These are phyloP conservation scores for Halcyon badia DNA, from an alignment of 2,797 vertebrate species.

Conservation along the genomic window DNA sequence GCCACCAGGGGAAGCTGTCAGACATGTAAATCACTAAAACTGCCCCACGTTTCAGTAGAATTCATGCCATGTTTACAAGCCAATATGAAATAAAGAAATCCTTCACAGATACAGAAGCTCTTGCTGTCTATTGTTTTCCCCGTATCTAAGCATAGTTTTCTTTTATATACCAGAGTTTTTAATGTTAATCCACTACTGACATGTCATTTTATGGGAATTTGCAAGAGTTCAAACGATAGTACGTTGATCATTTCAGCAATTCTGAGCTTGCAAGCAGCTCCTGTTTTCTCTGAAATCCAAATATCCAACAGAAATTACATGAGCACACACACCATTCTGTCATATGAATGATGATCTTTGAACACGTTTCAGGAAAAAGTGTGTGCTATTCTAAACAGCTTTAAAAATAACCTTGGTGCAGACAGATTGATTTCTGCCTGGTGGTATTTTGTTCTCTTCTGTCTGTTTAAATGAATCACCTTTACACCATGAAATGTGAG, in stretches of 20 bases:
- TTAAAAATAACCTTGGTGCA: slow-evolving; percentile 56
- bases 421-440: slow-evolving; percentile 43
- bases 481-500: not conserved
- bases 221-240: not conserved
- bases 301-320: not conserved
- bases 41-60: not conserved
- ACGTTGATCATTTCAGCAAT: not conserved
- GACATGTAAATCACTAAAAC: slow-evolving; percentile 1
- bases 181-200: not conserved
- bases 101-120: slow-evolving; percentile 40
- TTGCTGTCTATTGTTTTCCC: not conserved
- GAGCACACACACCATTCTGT: not conserved
- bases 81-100: slow-evolving; percentile 35
- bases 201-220: not conserved
- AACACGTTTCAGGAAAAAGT: slow-evolving; percentile 57
- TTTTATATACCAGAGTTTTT: not conserved
- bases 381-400: slow-evolving; percentile 44
- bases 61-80: not conserved
- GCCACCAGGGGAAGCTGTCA: slow-evolving; percentile 5
- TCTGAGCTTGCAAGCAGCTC: not conserved
- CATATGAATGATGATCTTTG: slow-evolving; percentile 19
- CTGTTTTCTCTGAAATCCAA: not conserved
- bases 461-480: slow-evolving; percentile 28
- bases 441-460: not conserved
- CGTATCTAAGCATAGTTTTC: not conserved